Evolutionary conservation across 53 echinoderm and acorn worm species (phyloP).

Genomic region (Hippasteria phrygiana): DNA sequence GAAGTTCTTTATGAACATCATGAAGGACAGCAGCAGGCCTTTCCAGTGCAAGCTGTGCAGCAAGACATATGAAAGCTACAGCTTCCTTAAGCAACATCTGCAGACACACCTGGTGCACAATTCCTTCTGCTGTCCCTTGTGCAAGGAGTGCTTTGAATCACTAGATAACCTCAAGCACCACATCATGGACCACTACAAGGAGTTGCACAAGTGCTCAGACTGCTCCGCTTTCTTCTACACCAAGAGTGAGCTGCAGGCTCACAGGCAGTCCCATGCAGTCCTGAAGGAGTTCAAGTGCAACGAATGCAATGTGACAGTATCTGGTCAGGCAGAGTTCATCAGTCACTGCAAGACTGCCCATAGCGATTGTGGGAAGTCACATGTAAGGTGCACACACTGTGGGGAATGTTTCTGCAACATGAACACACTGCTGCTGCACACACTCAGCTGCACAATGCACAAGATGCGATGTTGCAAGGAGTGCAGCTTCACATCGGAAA

Average conservation of each 20-base stretch:
- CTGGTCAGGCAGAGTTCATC: conserved; percentile 16
- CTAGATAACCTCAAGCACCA: conserved; percentile 52
- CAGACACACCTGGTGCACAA: conserved; percentile 69
- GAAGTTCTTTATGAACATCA: conserved; percentile 34
- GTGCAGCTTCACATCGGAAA: conserved; percentile 72
- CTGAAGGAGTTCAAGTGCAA: conserved; percentile 12
- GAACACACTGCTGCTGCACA: conserved; percentile 35
- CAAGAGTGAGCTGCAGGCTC: conserved; percentile 55
- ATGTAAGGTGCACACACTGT: conserved; percentile 27
- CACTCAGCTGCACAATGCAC: conserved; percentile 33
- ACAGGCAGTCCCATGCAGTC: conserved; percentile 64
- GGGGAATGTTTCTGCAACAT: conserved; percentile 24
- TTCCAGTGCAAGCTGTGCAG: conserved; percentile 66
- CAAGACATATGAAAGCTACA: conserved; percentile 19
- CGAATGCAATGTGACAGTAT: not conserved
- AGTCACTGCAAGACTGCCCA: conserved; percentile 17
- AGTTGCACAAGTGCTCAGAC: conserved; percentile 37
- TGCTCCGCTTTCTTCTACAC: conserved; percentile 72
- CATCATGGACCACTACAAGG: conserved; percentile 56
- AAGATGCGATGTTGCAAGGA: conserved; percentile 72
- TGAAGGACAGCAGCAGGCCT: not conserved
- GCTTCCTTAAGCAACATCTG: conserved; percentile 42
- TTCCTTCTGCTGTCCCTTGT: conserved; percentile 80
- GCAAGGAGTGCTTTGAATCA: conserved; percentile 48
- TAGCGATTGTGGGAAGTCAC: not conserved